Percentiles rank a stretch among this genome's conserved stretches.
Conservation (phyloP, 2,797 vertebrate species). For the Rousettus madagascariensis region DNA sequence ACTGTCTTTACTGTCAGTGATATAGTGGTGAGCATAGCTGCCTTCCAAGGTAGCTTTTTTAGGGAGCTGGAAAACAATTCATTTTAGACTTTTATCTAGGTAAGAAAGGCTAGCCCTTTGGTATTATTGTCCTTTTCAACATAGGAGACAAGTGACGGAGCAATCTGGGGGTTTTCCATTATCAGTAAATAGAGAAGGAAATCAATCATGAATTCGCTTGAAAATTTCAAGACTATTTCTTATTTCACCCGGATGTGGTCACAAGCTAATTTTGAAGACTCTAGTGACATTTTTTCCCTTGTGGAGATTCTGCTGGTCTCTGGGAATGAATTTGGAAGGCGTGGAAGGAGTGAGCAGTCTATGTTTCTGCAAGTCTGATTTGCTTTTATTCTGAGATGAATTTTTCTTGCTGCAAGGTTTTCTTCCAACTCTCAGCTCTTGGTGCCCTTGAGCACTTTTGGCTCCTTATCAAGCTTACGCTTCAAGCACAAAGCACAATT, state of each 20-base stretch:
- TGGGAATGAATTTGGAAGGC: not conserved
- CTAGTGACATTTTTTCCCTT: not conserved
- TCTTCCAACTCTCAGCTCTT: not conserved
- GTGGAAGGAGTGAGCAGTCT: too few species aligned
- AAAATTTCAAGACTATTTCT: not conserved
- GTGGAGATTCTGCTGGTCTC: not conserved
- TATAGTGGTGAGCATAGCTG: slow-evolving; percentile 86
- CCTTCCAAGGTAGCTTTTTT: slow-evolving; percentile 78
- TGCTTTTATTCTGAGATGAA: not conserved
- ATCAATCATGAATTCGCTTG: not conserved
- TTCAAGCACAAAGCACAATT: slow-evolving; percentile 39
- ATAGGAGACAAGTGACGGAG: not conserved
- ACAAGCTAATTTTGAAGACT: not conserved
- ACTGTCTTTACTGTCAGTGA: too few species aligned
- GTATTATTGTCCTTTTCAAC: not conserved
- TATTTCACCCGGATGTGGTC: not conserved
- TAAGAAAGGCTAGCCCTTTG: not conserved
- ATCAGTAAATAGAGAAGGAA: not conserved
- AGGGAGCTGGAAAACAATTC: not conserved
- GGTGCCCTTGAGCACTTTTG: not conserved
- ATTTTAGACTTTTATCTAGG: not conserved
- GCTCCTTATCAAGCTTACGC: slow-evolving; percentile 3
- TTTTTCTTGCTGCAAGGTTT: not conserved
- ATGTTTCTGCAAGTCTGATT: not conserved
- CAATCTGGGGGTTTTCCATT: not conserved